Base-by-base conservation (phyloP, 2,113 vertebrate genomes). In the Amazona guildingii region DNA sequence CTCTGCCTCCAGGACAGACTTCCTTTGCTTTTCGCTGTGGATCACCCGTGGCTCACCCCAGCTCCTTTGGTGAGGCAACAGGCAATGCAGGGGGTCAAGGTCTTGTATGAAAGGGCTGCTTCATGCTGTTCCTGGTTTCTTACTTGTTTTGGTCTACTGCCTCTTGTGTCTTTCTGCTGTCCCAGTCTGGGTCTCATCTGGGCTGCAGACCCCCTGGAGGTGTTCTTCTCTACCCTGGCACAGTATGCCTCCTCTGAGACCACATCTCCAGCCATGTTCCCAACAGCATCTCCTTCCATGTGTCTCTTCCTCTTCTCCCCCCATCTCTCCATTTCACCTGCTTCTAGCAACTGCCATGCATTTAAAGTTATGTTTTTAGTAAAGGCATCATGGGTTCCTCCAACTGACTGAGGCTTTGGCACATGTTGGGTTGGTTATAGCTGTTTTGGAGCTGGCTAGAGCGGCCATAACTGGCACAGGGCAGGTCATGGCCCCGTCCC, bases 221-320 rank as follows among this genome's bases (percentile, higher is more conserved):
- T 3, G 13, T 51, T 13, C 35, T 19, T 14, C 10, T 24, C 12
- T 19, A 39, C 13, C 31, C 10, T 2, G 23, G 21, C 17, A 8
- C 11, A 31, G 16, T 1, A 2, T 48, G 49, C 31, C 13, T 74
- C 19, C 35, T 4, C 46, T 61, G 44, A 29, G 43, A 44, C 9
- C 2, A 0, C 2, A 13, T 43, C 27, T 76, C 13, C 39, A 55
- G 41, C 28, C 1, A 1, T 4, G 5, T 37, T 64, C 11, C 49
- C 52, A 55, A 3, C 18, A 17, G 0, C 16, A 13, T 39, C 39
- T 52, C 19, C 23, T 80, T 76, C 39, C 13, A 17, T 0, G 15
- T 33, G 13, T 33, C 28, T 61, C 46, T 54, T 94, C 28, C 28
- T 11, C 29, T 62, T 76, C 11, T 83, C 39, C 19, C 25, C 21